Conservation (phyloP, 2,113 vertebrate genomes). For the Psittacula cyanocephala region DNA sequence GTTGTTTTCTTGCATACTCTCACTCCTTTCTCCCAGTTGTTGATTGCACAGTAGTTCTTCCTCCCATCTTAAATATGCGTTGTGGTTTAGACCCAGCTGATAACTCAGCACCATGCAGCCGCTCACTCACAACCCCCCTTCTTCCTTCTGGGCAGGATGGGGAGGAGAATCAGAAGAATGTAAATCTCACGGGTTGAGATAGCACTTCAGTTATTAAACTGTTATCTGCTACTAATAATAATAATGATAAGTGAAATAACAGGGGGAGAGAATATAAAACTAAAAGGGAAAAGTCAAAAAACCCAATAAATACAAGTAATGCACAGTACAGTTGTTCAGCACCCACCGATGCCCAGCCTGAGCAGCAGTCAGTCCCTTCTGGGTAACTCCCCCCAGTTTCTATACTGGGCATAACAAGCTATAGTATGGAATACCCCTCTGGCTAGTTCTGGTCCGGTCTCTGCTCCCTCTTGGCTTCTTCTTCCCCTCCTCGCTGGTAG, state of each 20-base stretch:
- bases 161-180: background rate
- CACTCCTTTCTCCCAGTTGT: background rate
- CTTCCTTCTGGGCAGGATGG: background rate
- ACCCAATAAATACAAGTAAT: background rate
- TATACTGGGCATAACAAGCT: background rate
- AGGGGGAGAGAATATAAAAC: background rate
- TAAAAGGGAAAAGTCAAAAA: background rate
- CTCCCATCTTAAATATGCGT: background rate
- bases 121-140: background rate
- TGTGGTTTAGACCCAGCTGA: background rate
- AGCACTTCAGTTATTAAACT: background rate
- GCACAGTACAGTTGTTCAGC: background rate
- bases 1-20: background rate
- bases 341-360: background rate
- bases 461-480: background rate
- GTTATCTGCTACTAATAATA: background rate
- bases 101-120: background rate
- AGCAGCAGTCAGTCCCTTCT: background rate
- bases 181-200: background rate
- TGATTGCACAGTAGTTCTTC: background rate
- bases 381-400: background rate
- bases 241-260: background rate
- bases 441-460: background rate
- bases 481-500: background rate
- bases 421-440: background rate